A percentile compares a stretch with the other conserved stretches of the same genome.
These are phyloP conservation scores for Sitophilus oryzae DNA, from an alignment of 1,140 invertebrate species.

Conservation along the genomic window DNA sequence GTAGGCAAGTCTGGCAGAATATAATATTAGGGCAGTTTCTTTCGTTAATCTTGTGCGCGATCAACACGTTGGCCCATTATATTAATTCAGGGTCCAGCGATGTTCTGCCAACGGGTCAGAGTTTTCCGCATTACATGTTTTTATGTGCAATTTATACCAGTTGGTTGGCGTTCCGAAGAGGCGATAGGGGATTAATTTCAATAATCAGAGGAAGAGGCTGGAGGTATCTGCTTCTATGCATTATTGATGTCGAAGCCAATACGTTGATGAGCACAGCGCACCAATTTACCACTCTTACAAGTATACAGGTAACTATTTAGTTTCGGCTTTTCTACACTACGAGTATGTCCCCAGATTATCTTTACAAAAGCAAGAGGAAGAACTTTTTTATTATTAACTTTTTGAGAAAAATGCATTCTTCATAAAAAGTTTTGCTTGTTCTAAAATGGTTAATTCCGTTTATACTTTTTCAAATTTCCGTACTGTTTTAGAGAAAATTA, in stretches of 20 bases:
- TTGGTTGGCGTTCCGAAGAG: conserved; percentile 62
- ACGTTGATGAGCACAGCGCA: conserved; percentile 69
- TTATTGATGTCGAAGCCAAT: conserved; percentile 79
- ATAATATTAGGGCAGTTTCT: conserved; percentile 72
- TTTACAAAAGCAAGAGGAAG: too few relatives aligned
- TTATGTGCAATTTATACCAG: conserved; percentile 72
- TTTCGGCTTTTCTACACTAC: too few relatives aligned
- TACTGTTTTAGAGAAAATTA: too few relatives aligned
- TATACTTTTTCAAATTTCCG: too few relatives aligned
- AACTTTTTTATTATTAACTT: too few relatives aligned
- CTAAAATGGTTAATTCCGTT: too few relatives aligned
- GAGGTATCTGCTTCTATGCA: conserved; percentile 66
- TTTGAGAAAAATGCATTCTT: too few relatives aligned
- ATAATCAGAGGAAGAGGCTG: conserved; percentile 65
- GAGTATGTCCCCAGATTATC: too few relatives aligned
- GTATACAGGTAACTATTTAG: conserved; percentile 52
- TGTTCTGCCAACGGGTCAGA: conserved; percentile 70
- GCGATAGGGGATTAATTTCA: conserved; percentile 55
- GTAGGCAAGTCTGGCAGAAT: conserved; percentile 67
- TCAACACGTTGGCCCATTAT: conserved; percentile 68
- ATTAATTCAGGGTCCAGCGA: conserved; percentile 63
- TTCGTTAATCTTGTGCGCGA: conserved; percentile 67
- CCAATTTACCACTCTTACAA: conserved; percentile 59
- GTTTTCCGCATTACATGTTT: conserved; percentile 72
- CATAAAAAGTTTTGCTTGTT: too few relatives aligned